Evolutionary conservation across 2,888 invertebrate species (phyloP), one percentile per base, ranked within the genome.

Genomic region (Aspidapion aeneum): DNA sequence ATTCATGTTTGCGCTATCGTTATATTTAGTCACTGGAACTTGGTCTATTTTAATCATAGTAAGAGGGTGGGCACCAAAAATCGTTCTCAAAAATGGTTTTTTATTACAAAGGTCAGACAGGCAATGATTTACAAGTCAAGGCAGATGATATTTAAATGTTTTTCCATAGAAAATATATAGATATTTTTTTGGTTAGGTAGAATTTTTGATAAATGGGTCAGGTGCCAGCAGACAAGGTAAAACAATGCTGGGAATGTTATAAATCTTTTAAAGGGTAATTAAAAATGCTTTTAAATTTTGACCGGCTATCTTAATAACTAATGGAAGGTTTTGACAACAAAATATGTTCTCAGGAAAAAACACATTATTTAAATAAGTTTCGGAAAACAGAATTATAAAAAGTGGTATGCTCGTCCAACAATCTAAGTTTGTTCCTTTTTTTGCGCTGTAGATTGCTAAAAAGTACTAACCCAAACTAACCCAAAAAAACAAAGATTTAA

Each of bases 101-200:
- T 12, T 35, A 35, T 35, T 35, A 7, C 35, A 35, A 35, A 35
- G 12, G 35, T 35, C 35, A 12, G 35, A 35, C 35, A 35, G 52
- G 52, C 49, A 52, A 52, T 52, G 52, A 52, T 52, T 52, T 52
- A 52, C 17, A 52, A 52, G 18, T 19, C 52, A 52, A 19, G 52
- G 52, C 52, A 19, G 52, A 52, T 52, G 19, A 18, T 52, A 52
- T 18, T 52, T 9, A 52, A 9, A 52, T 19, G 18, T 52, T 52
- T 52, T 52, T n/a, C 52, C n/a, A 9, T 52, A 52, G 5, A 52
- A 35, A 35, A 35, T 35, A 35, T 35, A 7, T 35, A n/a, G n/a
- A n/a, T 35, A 35, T 35, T n/a, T n/a, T n/a, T 35, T 35, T 35
- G 12, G 35, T 35, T n/a, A n/a, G n/a, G n/a, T n/a, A n/a, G n/a